Base-by-base conservation (phyloP, 2,113 vertebrate genomes). In the Glaucomys volans region DNA sequence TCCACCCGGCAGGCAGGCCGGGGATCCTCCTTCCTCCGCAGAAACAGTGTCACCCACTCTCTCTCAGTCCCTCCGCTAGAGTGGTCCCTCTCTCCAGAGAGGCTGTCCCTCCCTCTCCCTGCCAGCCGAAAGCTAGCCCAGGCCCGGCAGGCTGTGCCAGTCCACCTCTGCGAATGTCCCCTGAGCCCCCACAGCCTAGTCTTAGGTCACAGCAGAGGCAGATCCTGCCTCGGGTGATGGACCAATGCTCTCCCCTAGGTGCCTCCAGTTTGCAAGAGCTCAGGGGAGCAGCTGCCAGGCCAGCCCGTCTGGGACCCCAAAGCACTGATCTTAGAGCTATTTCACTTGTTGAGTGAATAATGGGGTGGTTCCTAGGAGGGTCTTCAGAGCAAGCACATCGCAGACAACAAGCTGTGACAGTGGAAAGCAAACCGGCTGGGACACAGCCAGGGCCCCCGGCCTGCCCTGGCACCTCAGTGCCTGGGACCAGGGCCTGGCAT, bases 21-120 rank as follows among this genome's bases (percentile, higher is more conserved):
- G 81, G 9, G 6, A 30, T 30, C 42, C 26, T 82, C 50, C 40
- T 10, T 42, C 52, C 11, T 20, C 28, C 13, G 13, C 24, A 17
- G 69, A 28, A 1, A 9, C 28, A 37, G 1, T 0, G 1, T 24
- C 30, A 6, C 9, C 77, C 22, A 17, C 24, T 20, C 75, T 32
- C 30, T 54, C 28, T 40, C 2, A 2, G 17, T 1, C 11, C 13
- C 28, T 54, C 50, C 18, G 16, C n/a, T n/a, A 18, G 4, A 35
- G 64, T 59, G 24, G 26, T 16, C 44, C 40, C 32, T 66, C 66
- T 20, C n/a, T 57, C 57, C 57, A 54, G 66, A 6, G 35, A 50
- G 3, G 30, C 40, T 8, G 14, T 47, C 30, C 52, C 30, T 28
- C 5, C 28, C 37, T 57, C 37, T 30, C 26, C 12, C 28, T 18